A percentile compares a stretch with the other conserved stretches of the same genome.
Conservation (phyloP, 1,140 invertebrate genomes). For the Drosophila virilis region DNA sequence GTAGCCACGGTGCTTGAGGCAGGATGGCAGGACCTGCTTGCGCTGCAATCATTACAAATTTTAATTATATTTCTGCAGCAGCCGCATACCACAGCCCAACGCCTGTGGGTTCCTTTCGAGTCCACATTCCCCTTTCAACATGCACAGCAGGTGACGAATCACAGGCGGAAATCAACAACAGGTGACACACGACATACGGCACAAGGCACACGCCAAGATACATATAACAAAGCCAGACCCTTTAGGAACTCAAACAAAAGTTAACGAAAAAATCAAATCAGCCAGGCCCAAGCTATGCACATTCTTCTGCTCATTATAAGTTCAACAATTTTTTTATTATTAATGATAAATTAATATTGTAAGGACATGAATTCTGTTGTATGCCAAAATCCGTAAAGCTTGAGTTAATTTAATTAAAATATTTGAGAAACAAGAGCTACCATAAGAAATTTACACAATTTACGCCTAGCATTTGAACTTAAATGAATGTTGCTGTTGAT, state of each 20-base stretch:
- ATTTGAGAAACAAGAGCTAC: not conserved
- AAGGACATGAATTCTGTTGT: too few species aligned
- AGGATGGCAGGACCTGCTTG: not conserved
- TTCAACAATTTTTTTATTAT: not conserved
- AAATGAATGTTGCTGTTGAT: not conserved
- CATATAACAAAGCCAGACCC: constrained; percentile 29
- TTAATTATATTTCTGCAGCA: constrained; percentile 30
- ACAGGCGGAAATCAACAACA: constrained; percentile 37
- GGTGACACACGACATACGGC: constrained; percentile 1
- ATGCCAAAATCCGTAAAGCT: not conserved
- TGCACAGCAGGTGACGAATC: constrained; percentile 40
- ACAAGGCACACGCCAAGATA: constrained; percentile 22
- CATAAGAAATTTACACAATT: too few species aligned
- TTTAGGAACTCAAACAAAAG: constrained; percentile 31
- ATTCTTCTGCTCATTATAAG: not conserved
- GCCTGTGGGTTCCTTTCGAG: constrained; percentile 12
- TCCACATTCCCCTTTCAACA: not conserved
- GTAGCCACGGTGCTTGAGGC: not conserved
- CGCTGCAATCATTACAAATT: constrained; percentile 28
- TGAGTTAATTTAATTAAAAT: constrained; percentile 35
- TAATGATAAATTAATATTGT: not conserved
- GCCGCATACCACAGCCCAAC: constrained; percentile 4
- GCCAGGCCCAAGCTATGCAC: constrained; percentile 15
- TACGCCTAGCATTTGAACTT: too few species aligned
- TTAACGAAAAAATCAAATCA: constrained; percentile 48